Base-by-base conservation (phyloP, 1,140 invertebrate genomes). In the Microplitis mediator region DNA sequence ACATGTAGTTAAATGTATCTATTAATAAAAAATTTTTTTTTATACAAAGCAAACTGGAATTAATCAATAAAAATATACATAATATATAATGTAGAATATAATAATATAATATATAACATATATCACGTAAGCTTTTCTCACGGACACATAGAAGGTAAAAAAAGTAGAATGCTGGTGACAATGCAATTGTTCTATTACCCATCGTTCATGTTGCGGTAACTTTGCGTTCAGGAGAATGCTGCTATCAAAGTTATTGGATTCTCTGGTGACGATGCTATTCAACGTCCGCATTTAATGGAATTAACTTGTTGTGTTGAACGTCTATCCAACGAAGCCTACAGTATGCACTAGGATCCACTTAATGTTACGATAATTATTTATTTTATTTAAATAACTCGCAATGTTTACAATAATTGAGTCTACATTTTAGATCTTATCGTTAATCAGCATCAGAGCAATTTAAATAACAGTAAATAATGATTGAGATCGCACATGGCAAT, bases 241-340 rank as follows among this genome's bases (percentile, higher is more conserved):
- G 52, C n/a, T 61, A 61, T 61, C 58, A 32, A 61, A 61, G 58
- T 61, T 61, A 61, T 61, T 61, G 23, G 58, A 61, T 61, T 35
- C 58, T 61, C 58, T 61, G 3, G 8, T 23, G 4, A 31, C 4
- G 16, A 32, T 61, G 31, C 31, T 4, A 61, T 32, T 61, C 58
- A 61, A 32, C 31, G 31, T 6, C 6, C 58, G 4, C 14, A 23
- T 61, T 9, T 61, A 61, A 61, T 61, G 58, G 23, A 61, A 16
- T 13, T 61, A 60, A 13, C 31, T 61, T 56, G 52, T 23, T 56
- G 16, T 56, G 52, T 56, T 4, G 5, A n/a, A 32, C 39, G 5
- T 6, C 11, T 45, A 45, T 45, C 11, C 39, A 45, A 23, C 23
- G 23, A 23, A 23, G 23, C 23, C 23, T 23, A 23, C 23, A 23